Conservation (phyloP, 2,888 invertebrate species). For the Ecdyonurus torrentis region DNA sequence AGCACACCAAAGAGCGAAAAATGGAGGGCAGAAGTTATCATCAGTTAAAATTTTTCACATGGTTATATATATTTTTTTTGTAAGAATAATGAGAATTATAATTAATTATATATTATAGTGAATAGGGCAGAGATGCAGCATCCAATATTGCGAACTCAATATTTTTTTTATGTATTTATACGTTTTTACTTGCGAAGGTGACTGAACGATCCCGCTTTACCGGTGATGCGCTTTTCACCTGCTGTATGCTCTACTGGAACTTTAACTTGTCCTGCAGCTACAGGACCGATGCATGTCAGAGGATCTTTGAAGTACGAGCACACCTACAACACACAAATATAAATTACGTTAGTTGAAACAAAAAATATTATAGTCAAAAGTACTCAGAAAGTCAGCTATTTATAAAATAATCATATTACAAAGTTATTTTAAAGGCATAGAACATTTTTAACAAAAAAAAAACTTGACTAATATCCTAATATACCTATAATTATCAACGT, state of each 20-base stretch:
- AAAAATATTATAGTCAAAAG: too few species aligned
- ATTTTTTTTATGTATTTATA: too few species aligned
- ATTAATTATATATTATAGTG: not conserved
- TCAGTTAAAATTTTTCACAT: too few species aligned
- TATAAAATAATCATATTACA: too few species aligned
- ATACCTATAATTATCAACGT: too few species aligned
- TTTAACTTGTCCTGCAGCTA: slow-evolving; percentile 59
- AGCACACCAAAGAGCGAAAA: not conserved
- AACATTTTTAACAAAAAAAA: too few species aligned
- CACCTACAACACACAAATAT: slow-evolving; percentile 32
- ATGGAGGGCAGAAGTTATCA: not conserved
- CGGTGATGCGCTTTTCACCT: slow-evolving; percentile 61
- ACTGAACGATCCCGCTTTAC: slow-evolving; percentile 6
- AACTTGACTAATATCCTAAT: too few species aligned
- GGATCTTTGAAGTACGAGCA: slow-evolving; percentile 89
- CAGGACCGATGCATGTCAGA: slow-evolving; percentile 70
- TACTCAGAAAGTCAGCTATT: too few species aligned
- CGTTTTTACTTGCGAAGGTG: slow-evolving; percentile 7
- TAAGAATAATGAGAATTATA: not conserved
- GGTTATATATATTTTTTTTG: too few species aligned
- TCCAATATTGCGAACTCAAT: not conserved
- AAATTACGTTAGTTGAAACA: too few species aligned
- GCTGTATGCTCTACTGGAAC: slow-evolving; percentile 58
- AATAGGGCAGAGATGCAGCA: not conserved
- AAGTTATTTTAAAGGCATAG: too few species aligned